phyloP scores from a whole-genome alignment of 1,140 invertebrate species.

The Drosophila ercepeae region DNA sequence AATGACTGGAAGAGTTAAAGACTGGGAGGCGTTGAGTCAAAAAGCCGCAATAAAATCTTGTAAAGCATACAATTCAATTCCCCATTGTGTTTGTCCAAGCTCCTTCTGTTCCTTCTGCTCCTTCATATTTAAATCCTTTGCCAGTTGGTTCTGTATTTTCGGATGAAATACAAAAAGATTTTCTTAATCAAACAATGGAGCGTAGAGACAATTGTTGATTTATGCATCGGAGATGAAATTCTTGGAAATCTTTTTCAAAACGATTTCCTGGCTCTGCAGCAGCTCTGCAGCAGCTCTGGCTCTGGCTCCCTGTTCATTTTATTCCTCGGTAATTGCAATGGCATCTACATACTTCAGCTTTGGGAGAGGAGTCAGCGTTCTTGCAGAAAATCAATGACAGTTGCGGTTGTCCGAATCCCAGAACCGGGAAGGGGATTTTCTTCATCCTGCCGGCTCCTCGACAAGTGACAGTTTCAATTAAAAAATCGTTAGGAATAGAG shows the following conservation, averaged over 20 bases:
- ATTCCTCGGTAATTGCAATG: slow-evolving; percentile 38
- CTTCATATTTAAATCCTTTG: background rate
- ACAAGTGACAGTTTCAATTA: slow-evolving; percentile 78
- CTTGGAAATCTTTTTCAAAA: slow-evolving; percentile 51
- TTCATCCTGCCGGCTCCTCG: slow-evolving; percentile 41
- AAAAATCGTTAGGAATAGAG: slow-evolving; percentile 45
- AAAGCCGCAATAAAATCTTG: slow-evolving; percentile 77
- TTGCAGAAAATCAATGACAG: slow-evolving; percentile 67
- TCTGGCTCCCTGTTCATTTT: slow-evolving; percentile 22
- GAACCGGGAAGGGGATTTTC: background rate
- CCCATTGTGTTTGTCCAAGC: slow-evolving; percentile 53
- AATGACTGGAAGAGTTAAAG: slow-evolving; percentile 6
- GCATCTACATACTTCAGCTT: slow-evolving; percentile 19
- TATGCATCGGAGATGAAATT: slow-evolving; percentile 69
- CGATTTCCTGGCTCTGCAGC: slow-evolving; percentile 6
- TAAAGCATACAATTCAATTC: slow-evolving; percentile 74
- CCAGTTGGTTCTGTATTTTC: slow-evolving; percentile 25
- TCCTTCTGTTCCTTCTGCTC: background rate
- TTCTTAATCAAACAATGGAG: slow-evolving; percentile 71
- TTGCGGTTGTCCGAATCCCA: slow-evolving; percentile 24
- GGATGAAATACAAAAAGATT: slow-evolving; percentile 55
- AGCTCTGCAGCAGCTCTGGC: background rate
- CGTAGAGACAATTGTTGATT: slow-evolving; percentile 62
- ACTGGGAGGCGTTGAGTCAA: slow-evolving; percentile 38
- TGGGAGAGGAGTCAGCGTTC: slow-evolving; percentile 52